These are phyloP conservation scores for Lithophane leautieri DNA, from an alignment of 2,888 invertebrate genomes.

Conservation along the genomic window DNA sequence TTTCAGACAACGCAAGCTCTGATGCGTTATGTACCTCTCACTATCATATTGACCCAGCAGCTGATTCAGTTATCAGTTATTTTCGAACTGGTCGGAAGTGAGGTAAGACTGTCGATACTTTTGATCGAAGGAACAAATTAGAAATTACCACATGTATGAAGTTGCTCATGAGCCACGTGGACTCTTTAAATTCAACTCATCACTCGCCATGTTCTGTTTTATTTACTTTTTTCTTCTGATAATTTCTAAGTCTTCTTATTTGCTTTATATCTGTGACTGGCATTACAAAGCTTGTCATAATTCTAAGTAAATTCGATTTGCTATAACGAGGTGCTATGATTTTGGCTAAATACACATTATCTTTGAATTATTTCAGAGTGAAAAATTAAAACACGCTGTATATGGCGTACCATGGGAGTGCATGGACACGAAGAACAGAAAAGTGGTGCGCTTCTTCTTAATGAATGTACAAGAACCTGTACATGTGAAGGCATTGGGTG, in stretches of 20 bases:
- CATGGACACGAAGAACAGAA: conserved; percentile 69
- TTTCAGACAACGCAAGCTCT: conserved; percentile 52
- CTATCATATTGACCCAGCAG: conserved; percentile 67
- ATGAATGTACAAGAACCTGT: conserved; percentile 71
- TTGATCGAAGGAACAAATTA: too few species aligned
- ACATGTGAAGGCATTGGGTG: conserved; percentile 70
- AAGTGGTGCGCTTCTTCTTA: conserved; percentile 67
- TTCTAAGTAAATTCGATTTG: too few species aligned
- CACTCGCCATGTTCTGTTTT: too few species aligned
- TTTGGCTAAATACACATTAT: too few species aligned
- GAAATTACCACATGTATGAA: neutral
- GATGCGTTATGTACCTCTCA: conserved; percentile 63
- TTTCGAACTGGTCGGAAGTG: conserved; percentile 68
- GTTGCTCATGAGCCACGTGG: neutral
- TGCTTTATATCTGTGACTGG: too few species aligned
- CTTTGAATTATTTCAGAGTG: conserved; percentile 57
- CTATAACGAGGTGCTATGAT: too few species aligned
- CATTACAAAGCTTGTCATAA: too few species aligned
- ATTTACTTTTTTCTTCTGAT: too few species aligned
- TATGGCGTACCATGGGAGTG: conserved; percentile 75
- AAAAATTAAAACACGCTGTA: conserved; percentile 67
- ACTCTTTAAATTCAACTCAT: too few species aligned
- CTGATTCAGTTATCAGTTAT: conserved; percentile 69
- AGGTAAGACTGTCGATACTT: conserved; percentile 56
- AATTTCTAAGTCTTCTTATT: too few species aligned